Evolutionary conservation across 1,140 invertebrate genomes (phyloP), one percentile per base, ranked within the genome.

Genomic region (Bombus turneri): DNA sequence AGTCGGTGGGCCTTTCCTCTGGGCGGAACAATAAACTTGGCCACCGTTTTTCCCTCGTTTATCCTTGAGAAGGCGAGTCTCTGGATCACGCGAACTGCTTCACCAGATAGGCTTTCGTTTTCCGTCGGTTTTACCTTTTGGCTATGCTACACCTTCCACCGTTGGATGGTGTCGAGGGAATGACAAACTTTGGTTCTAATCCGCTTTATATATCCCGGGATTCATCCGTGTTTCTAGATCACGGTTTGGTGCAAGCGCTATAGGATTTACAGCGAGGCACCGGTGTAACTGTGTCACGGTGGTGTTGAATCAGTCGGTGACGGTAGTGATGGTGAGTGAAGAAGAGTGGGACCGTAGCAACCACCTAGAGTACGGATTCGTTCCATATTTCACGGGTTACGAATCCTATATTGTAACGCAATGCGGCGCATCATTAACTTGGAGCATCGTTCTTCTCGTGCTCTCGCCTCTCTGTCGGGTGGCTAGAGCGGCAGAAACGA

Each of bases 171-270:
- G 85, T 90, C 76, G 88, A 91, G 92, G 91, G 95, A 96, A 95
- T 96, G 95, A 96, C 94, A 95, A 94, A 95, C 89, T 91, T 85
- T 90, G 93, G 91, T 92, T 93, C 87, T 94, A 93, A 93, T 94
- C 91, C 92, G 93, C 91, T 94, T 95, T 96, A 95, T 96, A 96
- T 96, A 96, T 94, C 90, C 93, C 89, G 81, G 91, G 91, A 91
- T 92, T 91, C 89, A 93, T 94, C 94, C 95, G 94, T 94, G 94
- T 95, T 95, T 95, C 94, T 95, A 94, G 93, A 95, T 94, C 95
- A 95, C 94, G 95, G 95, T 96, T 95, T 95, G 94, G 94, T 95
- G 93, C 94, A 95, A 94, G 91, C 92, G 93, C 2, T 64, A 39
- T 83, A 95, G 93, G 94, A 95, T 94, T 94, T 94, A 94, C 93